phyloP scores from a whole-genome alignment of 1,140 invertebrate species.

The Bombyx mori region ASM3026992v2 NC_085108.1:2482001-2482500 shows the following conservation, averaged over 20 bases:
- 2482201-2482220: constrained; percentile 28
- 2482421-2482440: too few species aligned
- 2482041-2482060: too few species aligned
- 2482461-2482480: too few species aligned
- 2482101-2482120: neutral
- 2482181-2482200: neutral
- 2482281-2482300: constrained; percentile 31
- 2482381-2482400: too few species aligned
- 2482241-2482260: constrained; percentile 33
- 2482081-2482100: too few species aligned
- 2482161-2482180: neutral
- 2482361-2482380: constrained; percentile 11
- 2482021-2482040: too few species aligned
- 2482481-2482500: too few species aligned
- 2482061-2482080: too few species aligned
- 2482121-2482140: neutral
- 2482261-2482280: constrained; percentile 25
- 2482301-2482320: constrained; percentile 24
- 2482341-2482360: constrained; percentile 30
- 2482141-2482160: neutral
- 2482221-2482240: constrained; percentile 27
- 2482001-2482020: too few species aligned
- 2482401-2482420: too few species aligned
- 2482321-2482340: constrained; percentile 30
- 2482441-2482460: too few species aligned